A percentile compares a stretch with the other conserved stretches of the same genome.
These are phyloP conservation scores for Ibidorhyncha struthersii DNA, from an alignment of 2,113 vertebrate species.

Conservation along the genomic window DNA sequence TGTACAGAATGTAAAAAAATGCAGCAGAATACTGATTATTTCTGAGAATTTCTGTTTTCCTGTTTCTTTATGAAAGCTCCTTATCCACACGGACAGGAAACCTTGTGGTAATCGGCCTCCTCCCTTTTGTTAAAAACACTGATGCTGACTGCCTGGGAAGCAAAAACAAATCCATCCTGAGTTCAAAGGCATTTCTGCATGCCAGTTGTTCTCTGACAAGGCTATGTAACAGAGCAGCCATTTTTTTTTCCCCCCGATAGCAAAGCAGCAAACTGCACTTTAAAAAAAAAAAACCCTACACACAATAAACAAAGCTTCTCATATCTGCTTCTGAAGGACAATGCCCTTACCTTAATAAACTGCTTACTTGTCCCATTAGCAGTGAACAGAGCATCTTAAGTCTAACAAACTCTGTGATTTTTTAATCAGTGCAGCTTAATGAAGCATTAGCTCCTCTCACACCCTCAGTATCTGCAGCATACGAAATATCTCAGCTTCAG, in stretches of 20 bases:
- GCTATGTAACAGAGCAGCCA: background rate
- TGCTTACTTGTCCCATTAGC: background rate
- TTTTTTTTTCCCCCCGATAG: background rate
- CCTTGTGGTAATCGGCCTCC: background rate
- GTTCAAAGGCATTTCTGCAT: slow-evolving; percentile 28
- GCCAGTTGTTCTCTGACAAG: slow-evolving; percentile 16
- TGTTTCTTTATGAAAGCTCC: slow-evolving; percentile 36
- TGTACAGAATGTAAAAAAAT: background rate
- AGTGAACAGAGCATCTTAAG: background rate
- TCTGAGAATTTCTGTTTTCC: slow-evolving; percentile 9
- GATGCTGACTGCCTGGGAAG: slow-evolving; percentile 39
- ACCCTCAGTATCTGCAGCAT: background rate
- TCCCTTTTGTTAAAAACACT: slow-evolving; percentile 25
- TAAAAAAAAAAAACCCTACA: background rate
- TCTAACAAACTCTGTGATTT: background rate
- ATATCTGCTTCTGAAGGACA: background rate
- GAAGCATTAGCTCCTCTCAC: background rate
- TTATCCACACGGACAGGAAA: slow-evolving; percentile 42
- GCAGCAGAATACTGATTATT: background rate
- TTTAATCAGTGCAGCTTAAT: background rate
- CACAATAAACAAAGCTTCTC: background rate
- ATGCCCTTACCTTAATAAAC: slow-evolving; percentile 21
- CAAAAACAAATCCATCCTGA: slow-evolving; percentile 54
- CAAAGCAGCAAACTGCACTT: background rate
- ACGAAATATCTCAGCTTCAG: slow-evolving; percentile 31